These are phyloP conservation scores for Mustelus asterias DNA, from an alignment of 2,113 vertebrate species.

Conservation along the genomic window DNA sequence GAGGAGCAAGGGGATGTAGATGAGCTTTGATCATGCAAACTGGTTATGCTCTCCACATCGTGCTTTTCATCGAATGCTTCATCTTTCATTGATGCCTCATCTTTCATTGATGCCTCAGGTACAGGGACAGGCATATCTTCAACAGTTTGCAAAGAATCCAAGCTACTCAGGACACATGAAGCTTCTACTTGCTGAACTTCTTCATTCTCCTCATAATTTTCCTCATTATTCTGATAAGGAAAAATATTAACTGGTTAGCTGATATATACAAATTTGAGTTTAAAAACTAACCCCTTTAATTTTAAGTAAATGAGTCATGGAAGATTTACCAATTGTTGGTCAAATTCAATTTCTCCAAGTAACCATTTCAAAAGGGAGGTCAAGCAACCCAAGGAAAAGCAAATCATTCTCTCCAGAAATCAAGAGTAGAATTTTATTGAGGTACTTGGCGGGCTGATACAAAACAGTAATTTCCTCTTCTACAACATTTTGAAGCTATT, in stretches of 20 bases:
- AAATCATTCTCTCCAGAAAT: background rate
- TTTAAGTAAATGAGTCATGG: background rate
- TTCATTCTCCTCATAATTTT: background rate
- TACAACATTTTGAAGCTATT: background rate
- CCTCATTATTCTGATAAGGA: constrained; percentile 17
- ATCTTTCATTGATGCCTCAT: constrained; percentile 50
- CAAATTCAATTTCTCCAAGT: constrained; percentile 8
- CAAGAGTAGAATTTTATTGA: background rate
- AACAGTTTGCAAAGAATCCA: constrained; percentile 52
- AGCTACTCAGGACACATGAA: constrained; percentile 38
- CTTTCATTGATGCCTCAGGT: constrained; percentile 48
- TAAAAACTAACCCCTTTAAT: background rate
- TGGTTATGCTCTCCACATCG: constrained; percentile 51
- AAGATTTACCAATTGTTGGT: background rate
- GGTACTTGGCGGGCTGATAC: background rate
- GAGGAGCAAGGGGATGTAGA: constrained; percentile 62
- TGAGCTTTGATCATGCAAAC: constrained; percentile 60
- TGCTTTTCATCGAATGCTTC: constrained; percentile 53
- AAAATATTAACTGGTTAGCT: background rate
- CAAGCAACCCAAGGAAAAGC: background rate
- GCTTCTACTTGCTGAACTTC: constrained; percentile 41
- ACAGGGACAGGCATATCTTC: constrained; percentile 56
- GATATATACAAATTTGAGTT: too few species aligned
- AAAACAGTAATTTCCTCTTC: background rate
- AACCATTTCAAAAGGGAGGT: background rate